Percentiles rank a stretch among this genome's conserved stretches.
These are phyloP conservation scores for Phortica variegata DNA, from an alignment of 1,140 invertebrate species.

Conservation along the genomic window DNA sequence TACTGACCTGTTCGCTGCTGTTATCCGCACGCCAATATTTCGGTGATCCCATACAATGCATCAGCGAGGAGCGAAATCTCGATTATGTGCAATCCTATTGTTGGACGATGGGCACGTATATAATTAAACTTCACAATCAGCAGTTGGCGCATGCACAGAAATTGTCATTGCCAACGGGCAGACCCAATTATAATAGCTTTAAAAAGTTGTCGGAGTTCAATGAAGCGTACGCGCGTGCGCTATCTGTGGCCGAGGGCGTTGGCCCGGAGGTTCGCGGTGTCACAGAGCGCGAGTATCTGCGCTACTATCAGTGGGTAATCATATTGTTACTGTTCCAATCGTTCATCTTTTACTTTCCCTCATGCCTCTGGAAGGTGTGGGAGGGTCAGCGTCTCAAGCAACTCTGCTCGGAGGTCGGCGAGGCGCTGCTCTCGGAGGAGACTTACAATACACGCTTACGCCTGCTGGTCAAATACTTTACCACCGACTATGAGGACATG, in stretches of 20 bases:
- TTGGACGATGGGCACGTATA: constrained; percentile 78
- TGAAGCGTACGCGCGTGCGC: constrained; percentile 35
- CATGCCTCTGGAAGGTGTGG: constrained; percentile 75
- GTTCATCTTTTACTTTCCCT: constrained; percentile 71
- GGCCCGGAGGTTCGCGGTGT: constrained; percentile 44
- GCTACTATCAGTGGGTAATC: constrained; percentile 89
- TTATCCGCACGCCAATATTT: constrained; percentile 72
- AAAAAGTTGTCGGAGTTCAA: constrained; percentile 19
- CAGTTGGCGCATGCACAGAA: not conserved
- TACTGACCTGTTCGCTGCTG: constrained; percentile 66
- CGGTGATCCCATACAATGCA: constrained; percentile 70
- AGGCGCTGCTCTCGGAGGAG: constrained; percentile 48
- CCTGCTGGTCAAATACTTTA: constrained; percentile 62
- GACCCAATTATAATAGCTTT: not conserved
- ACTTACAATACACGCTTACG: constrained; percentile 62
- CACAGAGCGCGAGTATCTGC: constrained; percentile 65
- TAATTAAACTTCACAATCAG: constrained; percentile 56
- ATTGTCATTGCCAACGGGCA: not conserved
- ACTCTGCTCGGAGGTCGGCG: constrained; percentile 60
- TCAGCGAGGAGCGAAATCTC: constrained; percentile 60
- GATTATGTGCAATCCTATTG: constrained; percentile 73
- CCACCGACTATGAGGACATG: constrained; percentile 61
- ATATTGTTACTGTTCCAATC: constrained; percentile 80
- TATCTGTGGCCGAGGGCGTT: constrained; percentile 41
- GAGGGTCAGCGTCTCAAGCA: constrained; percentile 67